Evolutionary conservation across 2,797 vertebrate genomes (phyloP), one percentile per base, ranked within the genome.

Genomic region (Onychomys torridus): DNA sequence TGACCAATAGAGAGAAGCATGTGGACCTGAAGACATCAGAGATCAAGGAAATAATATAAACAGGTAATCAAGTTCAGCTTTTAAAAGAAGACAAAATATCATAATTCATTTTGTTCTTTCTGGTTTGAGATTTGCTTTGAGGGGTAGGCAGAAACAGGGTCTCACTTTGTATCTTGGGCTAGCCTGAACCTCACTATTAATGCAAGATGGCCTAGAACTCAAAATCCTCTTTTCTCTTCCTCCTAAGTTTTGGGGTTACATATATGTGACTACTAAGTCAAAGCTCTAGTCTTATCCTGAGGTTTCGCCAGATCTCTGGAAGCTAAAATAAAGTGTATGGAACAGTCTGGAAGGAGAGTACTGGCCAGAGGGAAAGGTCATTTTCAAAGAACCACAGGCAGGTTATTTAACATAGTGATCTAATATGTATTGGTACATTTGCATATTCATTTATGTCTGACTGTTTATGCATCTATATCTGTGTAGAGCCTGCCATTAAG

Each of bases 241-340:
- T 78, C 46, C 27, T 32, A 7, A 67, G 73, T 13, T 19, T 9
- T 93, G 21, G n/a, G 25, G 49, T 43, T 55, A 16, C 34, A 17
- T 14, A 17, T 40, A 32, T 77, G 2, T 3, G 12, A 32, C 29
- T 21, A 23, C 2, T 1, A 10, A 11, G 2, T 76, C 17, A 43
- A 23, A 55, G 17, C 69, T 49, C 77, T 96, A 34, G 95, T 78
- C 92, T 83, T 96, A n/a, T 55, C 79, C 95, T 96, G 97, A 97
- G 93, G 89, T 84, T 81, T n/a, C 76, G 65, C 91, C 77, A 55
- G 96, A 94, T 97, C 94, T 95, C 84, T 89, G 55, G 95, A 92
- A 97, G 86, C 79, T 88, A 77, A 97, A 96, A 76, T 86, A 14
- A 87, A 90, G 43, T 27, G 29, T 40, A 6, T 3, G 46, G 12